These are phyloP conservation scores for Ephialtes manifestator DNA, from an alignment of 2,888 invertebrate genomes.

Conservation along the genomic window DNA sequence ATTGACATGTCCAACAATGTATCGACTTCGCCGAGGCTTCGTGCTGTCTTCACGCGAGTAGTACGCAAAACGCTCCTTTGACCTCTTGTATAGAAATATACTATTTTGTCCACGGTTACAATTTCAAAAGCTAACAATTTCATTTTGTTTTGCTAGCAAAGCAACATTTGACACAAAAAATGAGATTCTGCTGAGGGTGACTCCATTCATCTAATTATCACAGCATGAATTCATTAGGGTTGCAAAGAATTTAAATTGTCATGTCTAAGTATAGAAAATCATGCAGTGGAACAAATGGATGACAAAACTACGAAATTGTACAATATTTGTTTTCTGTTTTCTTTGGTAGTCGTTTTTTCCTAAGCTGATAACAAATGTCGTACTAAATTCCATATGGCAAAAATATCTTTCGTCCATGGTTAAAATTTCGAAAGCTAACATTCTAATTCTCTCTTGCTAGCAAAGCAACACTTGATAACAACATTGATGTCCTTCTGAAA, in stretches of 20 bases:
- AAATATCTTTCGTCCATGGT: not conserved
- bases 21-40: too few relatives aligned
- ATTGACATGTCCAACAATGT: too few relatives aligned
- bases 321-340: not conserved
- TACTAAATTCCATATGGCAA: not conserved
- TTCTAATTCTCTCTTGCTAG: not conserved
- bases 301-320: not conserved
- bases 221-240: conserved; percentile 60
- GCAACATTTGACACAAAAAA: not conserved
- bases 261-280: not conserved
- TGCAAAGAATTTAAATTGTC: too few relatives aligned
- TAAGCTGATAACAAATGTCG: not conserved
- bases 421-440: not conserved
- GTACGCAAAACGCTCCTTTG: too few relatives aligned
- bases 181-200: conserved; percentile 15
- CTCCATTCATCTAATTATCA: conserved; percentile 56
- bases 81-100: too few relatives aligned
- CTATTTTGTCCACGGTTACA: not conserved
- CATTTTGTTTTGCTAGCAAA: not conserved
- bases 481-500: not conserved
- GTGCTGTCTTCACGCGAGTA: too few relatives aligned
- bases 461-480: not conserved
- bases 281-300: not conserved
- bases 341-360: not conserved
- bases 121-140: not conserved